phyloP scores from a whole-genome alignment of 2,113 vertebrate genomes.

The Seriola aureovittata region DNA sequence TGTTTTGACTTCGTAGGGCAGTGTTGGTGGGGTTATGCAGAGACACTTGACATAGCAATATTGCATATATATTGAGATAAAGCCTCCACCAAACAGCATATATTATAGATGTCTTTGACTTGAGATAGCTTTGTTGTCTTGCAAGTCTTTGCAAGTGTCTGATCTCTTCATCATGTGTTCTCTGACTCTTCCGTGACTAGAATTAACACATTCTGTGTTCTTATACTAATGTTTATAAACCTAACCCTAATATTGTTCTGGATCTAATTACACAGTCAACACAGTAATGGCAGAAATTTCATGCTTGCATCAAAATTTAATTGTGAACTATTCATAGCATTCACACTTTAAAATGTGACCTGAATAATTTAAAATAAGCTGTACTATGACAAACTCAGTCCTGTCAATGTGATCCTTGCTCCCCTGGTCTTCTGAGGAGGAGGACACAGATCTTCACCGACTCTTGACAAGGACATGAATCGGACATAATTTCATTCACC shows the following conservation, averaged over 20 bases:
- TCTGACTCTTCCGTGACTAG: slow-evolving; percentile 2
- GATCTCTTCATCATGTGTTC: slow-evolving; percentile 28
- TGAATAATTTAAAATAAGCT: slow-evolving; percentile 56
- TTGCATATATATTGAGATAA: neutral
- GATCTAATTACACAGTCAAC: slow-evolving; percentile 51
- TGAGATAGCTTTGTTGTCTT: slow-evolving; percentile 6
- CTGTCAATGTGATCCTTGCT: slow-evolving; percentile 19
- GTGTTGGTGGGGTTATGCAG: neutral
- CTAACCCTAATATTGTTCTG: slow-evolving; percentile 45
- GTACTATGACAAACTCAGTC: slow-evolving; percentile 33
- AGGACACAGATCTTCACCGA: slow-evolving; percentile 30
- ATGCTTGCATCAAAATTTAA: slow-evolving; percentile 72
- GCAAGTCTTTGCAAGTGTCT: neutral
- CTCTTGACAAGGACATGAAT: slow-evolving; percentile 11
- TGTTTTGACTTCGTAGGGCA: neutral
- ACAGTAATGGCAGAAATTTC: slow-evolving; percentile 58
- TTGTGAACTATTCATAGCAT: slow-evolving; percentile 64
- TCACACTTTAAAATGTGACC: slow-evolving; percentile 64
- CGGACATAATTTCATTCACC: slow-evolving; percentile 25
- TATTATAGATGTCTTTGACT: slow-evolving; percentile 9
- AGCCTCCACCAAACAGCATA: slow-evolving; percentile 8
- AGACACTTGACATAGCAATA: neutral
- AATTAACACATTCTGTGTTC: slow-evolving; percentile 13
- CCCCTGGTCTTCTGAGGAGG: slow-evolving; percentile 12
- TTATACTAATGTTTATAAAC: slow-evolving; percentile 30